These are phyloP conservation scores for Euspilapteryx auroguttella DNA, from an alignment of 2,888 invertebrate species.

Conservation along the genomic window DNA sequence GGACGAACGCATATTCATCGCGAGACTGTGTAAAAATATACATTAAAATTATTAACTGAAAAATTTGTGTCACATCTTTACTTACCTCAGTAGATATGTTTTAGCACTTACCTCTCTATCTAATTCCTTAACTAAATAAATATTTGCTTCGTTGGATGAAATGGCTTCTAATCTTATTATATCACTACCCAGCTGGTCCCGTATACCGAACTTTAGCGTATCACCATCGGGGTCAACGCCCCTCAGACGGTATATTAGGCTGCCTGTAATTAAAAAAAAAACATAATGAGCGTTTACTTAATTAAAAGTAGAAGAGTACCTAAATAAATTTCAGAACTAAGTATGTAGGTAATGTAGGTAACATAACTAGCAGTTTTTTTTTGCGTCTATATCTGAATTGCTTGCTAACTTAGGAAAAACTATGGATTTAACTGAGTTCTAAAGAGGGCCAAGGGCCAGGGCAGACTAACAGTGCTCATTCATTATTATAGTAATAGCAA, in stretches of 20 bases:
- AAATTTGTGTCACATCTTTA: too few relatives aligned
- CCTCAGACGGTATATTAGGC: slow-evolving; percentile 77
- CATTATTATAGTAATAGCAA: too few relatives aligned
- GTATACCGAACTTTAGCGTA: slow-evolving; percentile 77
- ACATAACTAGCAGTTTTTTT: too few relatives aligned
- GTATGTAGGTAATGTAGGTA: too few relatives aligned
- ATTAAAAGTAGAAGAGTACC: too few relatives aligned
- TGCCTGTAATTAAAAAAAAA: slow-evolving; percentile 61
- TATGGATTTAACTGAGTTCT: too few relatives aligned
- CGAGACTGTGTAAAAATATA: slow-evolving; percentile 59
- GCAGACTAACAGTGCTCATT: too few relatives aligned
- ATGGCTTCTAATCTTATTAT: slow-evolving; percentile 82
- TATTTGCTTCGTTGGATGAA: slow-evolving; percentile 80
- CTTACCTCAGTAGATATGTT: too few relatives aligned
- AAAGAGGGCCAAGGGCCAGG: too few relatives aligned
- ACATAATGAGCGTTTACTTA: slow-evolving; percentile 8
- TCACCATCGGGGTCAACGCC: slow-evolving; percentile 89
- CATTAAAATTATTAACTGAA: slow-evolving; percentile 1
- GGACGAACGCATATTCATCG: slow-evolving; percentile 86
- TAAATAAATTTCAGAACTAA: too few relatives aligned
- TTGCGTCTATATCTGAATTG: too few relatives aligned
- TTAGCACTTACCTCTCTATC: slow-evolving; percentile 80
- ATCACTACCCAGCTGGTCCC: slow-evolving; percentile 78
- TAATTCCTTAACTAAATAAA: slow-evolving; percentile 85
- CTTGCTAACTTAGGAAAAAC: too few relatives aligned